Evolutionary conservation across 2,113 vertebrate genomes (phyloP), one percentile per base, ranked within the genome.

Genomic region (Neopipo cinnamomea): DNA sequence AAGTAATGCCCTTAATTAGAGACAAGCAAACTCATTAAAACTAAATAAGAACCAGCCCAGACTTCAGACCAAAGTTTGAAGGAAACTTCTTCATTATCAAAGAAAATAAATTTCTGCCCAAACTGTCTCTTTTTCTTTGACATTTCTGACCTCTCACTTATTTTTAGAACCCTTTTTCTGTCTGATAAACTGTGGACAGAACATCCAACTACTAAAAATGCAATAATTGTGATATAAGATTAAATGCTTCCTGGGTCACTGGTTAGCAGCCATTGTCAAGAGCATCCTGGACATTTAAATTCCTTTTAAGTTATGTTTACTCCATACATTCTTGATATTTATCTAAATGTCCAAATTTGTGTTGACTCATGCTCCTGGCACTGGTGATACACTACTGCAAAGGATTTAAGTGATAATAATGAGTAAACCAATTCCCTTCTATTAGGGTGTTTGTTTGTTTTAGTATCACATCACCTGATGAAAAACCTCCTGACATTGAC

Each of bases 1-100:
- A 86, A 88, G 33, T 75, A 76, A 72, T 67, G 27, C 8, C 78
- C 85, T 91, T 88, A 77, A 93, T 93, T 82, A 85, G 80, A 79
- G 50, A 75, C 33, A 73, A 79, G 58, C 16, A 95, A 88, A 78
- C 37, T 46, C 78, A 59, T 39, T 47, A 33, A 88, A 88, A 63
- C 37, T 46, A 81, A 88, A 24, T 20, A 75, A 8, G 2, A 87
- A 70, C 15, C 27, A 88, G 53, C 14, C 18, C 52, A 93, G 53
- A 56, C 12, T 93, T 87, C 42, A 77, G n/a, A 56, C 21, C 11
- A 55, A 79, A 88, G 11, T 78, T 61, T 44, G 49, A 88, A 91
- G 15, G 6, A 12, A 73, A 76, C 6, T 79, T 78, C 28, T 33
- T 61, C 50, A 79, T 68, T 90, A 85, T 24, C 6, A 76, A 70